Conservation (phyloP, 2,888 invertebrate species). For the Yponomeuta plumbellus region DNA sequence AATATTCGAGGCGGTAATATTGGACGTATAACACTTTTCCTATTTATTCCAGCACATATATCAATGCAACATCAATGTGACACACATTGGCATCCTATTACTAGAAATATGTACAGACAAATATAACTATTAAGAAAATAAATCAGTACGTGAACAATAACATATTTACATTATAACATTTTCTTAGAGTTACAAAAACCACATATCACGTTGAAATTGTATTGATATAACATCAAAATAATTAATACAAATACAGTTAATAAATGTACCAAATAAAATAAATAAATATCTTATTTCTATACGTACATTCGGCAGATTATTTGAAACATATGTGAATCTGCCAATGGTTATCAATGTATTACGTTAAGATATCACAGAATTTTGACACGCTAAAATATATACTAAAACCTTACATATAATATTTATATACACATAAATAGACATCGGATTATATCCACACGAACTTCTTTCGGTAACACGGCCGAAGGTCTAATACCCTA, state of each 20-base stretch:
- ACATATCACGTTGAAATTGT: neutral
- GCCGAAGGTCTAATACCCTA: too few species aligned
- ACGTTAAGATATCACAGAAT: neutral
- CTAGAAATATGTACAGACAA: neutral
- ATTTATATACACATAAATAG: neutral
- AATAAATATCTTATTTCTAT: neutral
- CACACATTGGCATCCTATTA: slow-evolving; percentile 17
- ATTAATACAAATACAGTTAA: neutral
- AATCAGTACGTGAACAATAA: neutral
- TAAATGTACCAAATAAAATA: neutral
- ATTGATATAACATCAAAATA: neutral
- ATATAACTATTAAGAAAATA: neutral
- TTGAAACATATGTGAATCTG: neutral
- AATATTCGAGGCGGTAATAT: neutral
- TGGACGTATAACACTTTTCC: slow-evolving; percentile 37
- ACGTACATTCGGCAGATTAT: neutral
- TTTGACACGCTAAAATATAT: neutral
- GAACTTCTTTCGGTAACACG: too few species aligned
- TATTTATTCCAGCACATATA: slow-evolving; percentile 22
- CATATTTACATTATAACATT: neutral
- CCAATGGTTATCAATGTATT: neutral
- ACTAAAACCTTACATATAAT: neutral
- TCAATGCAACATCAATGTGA: slow-evolving; percentile 33
- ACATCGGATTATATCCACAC: neutral
- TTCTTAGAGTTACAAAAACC: neutral